Base-by-base conservation (phyloP, 1,140 invertebrate species). In the Aphelenchoides avenae region DNA sequence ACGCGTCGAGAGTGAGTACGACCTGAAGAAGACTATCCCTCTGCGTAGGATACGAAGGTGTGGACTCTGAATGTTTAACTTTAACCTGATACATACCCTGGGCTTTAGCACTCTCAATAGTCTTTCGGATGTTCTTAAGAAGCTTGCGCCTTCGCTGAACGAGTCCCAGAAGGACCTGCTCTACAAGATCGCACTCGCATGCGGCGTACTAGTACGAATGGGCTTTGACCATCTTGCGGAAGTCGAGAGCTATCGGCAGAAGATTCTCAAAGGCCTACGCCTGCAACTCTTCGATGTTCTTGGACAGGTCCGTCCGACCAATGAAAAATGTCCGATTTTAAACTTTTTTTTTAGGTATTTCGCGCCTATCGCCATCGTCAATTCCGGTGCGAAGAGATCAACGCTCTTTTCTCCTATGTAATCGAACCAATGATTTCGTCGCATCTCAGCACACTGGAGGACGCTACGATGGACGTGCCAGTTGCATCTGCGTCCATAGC, bases 11-110 rank as follows among this genome's bases (percentile, higher is more conserved):
- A 4, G 29, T 11, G 52, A 53, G 26, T 18, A 20, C 7, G 41
- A n/a, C n/a, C 7, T 37, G 20, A 47, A 33, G 27, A 15, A 11
- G 11, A 18, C 15, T 26, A 0, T 53, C 9, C 52, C 52, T 5
- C 24, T 53, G 11, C 43, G 52, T 47, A 53, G 52, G 52, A 29
- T 53, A 26, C 29, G 52, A 31, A 53, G 52, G 37, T 43, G n/a
- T n/a, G n/a, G n/a, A n/a, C n/a, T n/a, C n/a, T n/a, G n/a, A n/a
- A n/a, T n/a, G n/a, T n/a, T n/a, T n/a, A n/a, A n/a, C n/a, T n/a
- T n/a, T n/a, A n/a, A n/a, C n/a, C n/a, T n/a, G n/a, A n/a, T n/a
- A n/a, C n/a, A n/a, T n/a, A n/a, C n/a, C n/a, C n/a, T n/a, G n/a
- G n/a, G 7, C 9, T 49, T 49, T 51, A 51, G 48, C 15, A 18